Base-by-base conservation (phyloP, 2,888 invertebrate genomes). In the Drosophila tanythrix region DNA sequence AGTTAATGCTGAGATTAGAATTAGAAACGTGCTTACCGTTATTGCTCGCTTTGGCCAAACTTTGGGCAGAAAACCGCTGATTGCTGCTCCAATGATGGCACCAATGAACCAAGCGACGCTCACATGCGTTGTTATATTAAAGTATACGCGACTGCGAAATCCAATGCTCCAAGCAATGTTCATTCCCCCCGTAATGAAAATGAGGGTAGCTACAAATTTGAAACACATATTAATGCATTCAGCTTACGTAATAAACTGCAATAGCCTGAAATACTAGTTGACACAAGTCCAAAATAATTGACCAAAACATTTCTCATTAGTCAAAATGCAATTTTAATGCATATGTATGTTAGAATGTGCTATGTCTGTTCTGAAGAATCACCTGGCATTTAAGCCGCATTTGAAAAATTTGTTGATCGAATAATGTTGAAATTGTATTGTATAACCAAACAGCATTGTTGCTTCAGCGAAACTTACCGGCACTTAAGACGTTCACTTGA, bases 91-190 rank as follows among this genome's bases (percentile, higher is more conserved):
- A 55, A 92, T 80, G 7, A 91, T 90, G n/a, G 79, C 89, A 0
- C 84, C 90, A 31, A 92, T 80, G 63, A 92, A 92, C 92, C 92
- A 92, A 31, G 88, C 91, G 4, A 88, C 52, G 0, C 53, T 46
- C 25, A 74, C 50, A 38, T 86, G 81, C 10, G 21, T 36, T 5
- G 15, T 29, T 7, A 62, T 0, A 0, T 1, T 0, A 21, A 58
- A 10, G 8, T 8, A n/a, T 5, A 31, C 4, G 0, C 3, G 8
- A 10, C 46, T 69, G 1, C 71, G 70, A 48, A 89, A 79, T 25
- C 89, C 90, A 40, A 70, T 40, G 43, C 81, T 72, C 87, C 89
- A 90, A 51, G 89, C 90, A 0, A 90, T 70, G 59, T 80, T 89
- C 83, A 91, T 82, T 35, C 92, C 92, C 33, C 88, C 92, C 8